These are phyloP conservation scores for Cichladusa arquata DNA, from an alignment of 2,113 vertebrate species.

Conservation along the genomic window DNA sequence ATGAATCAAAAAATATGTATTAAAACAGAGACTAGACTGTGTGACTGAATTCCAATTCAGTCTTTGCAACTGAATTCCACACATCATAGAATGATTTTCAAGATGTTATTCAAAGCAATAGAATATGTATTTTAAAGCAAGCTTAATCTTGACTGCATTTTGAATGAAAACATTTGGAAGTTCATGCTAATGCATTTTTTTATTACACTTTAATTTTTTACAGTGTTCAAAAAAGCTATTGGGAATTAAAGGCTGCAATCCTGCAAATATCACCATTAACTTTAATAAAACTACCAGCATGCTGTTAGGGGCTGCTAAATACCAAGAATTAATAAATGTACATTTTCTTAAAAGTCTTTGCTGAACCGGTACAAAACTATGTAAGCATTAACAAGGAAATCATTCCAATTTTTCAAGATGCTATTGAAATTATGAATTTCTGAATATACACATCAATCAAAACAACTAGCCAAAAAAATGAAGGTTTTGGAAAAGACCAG, in stretches of 20 bases:
- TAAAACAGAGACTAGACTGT: background rate
- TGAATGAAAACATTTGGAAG: conserved; percentile 2
- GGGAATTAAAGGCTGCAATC: background rate
- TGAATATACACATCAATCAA: background rate
- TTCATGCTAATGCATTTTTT: background rate
- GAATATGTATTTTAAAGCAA: background rate
- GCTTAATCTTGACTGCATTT: conserved; percentile 3
- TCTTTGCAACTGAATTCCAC: conserved; percentile 4
- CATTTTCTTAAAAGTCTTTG: background rate
- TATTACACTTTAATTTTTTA: background rate
- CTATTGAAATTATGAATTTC: background rate
- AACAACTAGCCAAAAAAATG: background rate
- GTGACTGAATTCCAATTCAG: conserved; percentile 13
- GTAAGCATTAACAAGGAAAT: background rate
- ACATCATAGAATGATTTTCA: conserved; percentile 6
- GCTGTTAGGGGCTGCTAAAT: background rate
- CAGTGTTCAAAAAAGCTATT: background rate
- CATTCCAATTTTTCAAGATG: background rate
- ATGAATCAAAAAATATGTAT: background rate
- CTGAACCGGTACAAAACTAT: background rate
- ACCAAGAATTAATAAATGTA: background rate
- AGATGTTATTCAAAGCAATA: background rate
- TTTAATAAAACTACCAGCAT: background rate
- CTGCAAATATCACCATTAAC: background rate
- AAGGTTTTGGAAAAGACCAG: background rate